Evolutionary conservation across 2,113 vertebrate species (phyloP).

Genomic region (Falcunculus frontatus): DNA sequence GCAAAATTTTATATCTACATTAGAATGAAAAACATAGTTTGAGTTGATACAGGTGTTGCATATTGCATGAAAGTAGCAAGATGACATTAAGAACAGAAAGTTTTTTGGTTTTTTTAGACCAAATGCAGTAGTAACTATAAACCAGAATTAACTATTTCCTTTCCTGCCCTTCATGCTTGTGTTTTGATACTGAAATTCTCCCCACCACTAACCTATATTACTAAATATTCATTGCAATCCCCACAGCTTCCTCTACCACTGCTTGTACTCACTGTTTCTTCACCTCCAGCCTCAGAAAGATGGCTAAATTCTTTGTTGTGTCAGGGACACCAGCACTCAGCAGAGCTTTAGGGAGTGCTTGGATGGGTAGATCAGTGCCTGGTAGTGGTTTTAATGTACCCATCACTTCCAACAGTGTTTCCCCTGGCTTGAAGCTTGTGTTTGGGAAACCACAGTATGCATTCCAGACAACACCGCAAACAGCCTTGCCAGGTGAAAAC

Average conservation of each 20-base stretch:
- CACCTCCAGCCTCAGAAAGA: not conserved
- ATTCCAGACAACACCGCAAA: not conserved
- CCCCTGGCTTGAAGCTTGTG: conserved; percentile 24
- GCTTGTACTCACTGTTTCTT: not conserved
- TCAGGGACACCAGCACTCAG: not conserved
- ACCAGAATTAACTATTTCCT: conserved; percentile 55
- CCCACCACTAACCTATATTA: not conserved
- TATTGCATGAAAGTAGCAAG: conserved; percentile 60
- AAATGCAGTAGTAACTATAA: conserved; percentile 5
- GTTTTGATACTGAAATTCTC: conserved; percentile 48
- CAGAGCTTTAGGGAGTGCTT: not conserved
- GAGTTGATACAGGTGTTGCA: conserved; percentile 29
- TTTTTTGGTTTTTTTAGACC: conserved; percentile 48
- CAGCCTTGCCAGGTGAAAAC: conserved; percentile 3
- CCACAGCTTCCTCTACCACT: not conserved
- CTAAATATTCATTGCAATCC: not conserved
- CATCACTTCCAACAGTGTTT: not conserved
- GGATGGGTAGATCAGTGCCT: not conserved
- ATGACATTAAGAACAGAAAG: conserved; percentile 46
- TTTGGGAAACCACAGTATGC: not conserved
- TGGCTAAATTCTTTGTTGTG: not conserved
- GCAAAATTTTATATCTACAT: conserved; percentile 58
- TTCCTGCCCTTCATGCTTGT: not conserved
- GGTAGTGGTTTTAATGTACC: not conserved
- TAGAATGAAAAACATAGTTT: conserved; percentile 60